These are phyloP conservation scores for Odontesthes bonariensis DNA, from an alignment of 2,113 vertebrate genomes.

Conservation along the genomic window DNA sequence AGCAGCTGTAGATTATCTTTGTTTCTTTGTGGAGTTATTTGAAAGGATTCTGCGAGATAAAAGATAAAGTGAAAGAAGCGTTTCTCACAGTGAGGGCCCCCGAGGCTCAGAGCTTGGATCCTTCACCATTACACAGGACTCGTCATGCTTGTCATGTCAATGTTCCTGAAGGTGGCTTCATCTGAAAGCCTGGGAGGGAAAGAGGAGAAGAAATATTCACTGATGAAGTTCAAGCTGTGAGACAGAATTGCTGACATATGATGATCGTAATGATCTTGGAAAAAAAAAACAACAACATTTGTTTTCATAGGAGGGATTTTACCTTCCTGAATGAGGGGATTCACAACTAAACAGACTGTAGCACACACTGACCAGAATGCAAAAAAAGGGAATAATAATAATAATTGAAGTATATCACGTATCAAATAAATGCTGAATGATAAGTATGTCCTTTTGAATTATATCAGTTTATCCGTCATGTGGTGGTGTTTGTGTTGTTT, in stretches of 20 bases:
- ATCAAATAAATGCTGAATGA: too few relatives aligned
- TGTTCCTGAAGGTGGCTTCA: conserved; percentile 60
- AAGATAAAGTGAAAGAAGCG: conserved; percentile 48
- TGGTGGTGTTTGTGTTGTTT: not conserved
- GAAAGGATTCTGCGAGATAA: conserved; percentile 47
- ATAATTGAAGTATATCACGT: too few relatives aligned
- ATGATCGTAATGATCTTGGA: not conserved
- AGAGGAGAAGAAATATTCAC: conserved; percentile 34
- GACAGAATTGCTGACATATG: conserved; percentile 4
- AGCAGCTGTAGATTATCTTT: conserved; percentile 46
- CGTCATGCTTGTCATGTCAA: conserved; percentile 58
- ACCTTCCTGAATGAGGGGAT: not conserved
- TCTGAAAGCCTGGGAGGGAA: conserved; percentile 32
- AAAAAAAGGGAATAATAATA: too few relatives aligned
- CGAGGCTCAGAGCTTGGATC: conserved; percentile 42
- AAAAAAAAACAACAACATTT: conserved; percentile 37
- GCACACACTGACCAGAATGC: not conserved
- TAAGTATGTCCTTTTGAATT: too few relatives aligned
- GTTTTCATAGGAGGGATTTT: conserved; percentile 13
- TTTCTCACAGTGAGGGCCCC: conserved; percentile 55
- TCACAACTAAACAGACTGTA: not conserved
- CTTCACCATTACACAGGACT: conserved; percentile 41
- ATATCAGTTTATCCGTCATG: not conserved
- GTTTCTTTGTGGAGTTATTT: conserved; percentile 46
- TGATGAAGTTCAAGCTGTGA: conserved; percentile 5